Conservation (phyloP, 2,797 vertebrate species). For the Ispidina lecontei region DNA sequence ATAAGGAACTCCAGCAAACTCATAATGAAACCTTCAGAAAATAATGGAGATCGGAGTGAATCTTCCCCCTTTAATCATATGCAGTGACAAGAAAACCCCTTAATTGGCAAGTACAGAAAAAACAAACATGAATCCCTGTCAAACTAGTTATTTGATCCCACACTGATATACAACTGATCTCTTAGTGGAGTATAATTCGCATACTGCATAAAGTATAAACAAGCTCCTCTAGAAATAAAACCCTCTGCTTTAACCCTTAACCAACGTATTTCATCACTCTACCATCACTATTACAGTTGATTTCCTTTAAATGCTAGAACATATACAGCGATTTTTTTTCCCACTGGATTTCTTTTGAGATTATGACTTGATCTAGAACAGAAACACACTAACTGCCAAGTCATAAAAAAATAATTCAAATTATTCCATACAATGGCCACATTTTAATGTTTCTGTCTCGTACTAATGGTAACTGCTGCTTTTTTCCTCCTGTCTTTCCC, state of each 20-base stretch:
- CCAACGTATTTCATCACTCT: neutral
- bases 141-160: constrained; percentile 50
- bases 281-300: neutral
- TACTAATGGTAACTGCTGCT: constrained; percentile 22
- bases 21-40: constrained; percentile 7
- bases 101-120: constrained; percentile 34
- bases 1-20: neutral
- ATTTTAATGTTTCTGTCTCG: constrained; percentile 19
- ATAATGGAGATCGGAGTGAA: neutral
- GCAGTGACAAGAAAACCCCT: neutral
- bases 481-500: constrained; percentile 3
- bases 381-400: constrained; percentile 31
- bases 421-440: neutral
- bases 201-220: constrained; percentile 11
- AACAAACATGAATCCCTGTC: constrained; percentile 17
- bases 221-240: neutral
- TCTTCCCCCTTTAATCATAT: neutral
- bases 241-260: neutral
- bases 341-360: neutral
- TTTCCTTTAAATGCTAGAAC: neutral
- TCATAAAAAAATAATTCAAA: constrained; percentile 20
- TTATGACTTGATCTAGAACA: neutral
- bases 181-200: constrained; percentile 15
- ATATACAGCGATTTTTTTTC: neutral
- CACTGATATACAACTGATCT: constrained; percentile 28